A percentile compares a stretch with the other conserved stretches of the same genome.
Evolutionary conservation across 2,113 vertebrate genomes (phyloP).

Genomic region (Laticauda laticaudata): DNA sequence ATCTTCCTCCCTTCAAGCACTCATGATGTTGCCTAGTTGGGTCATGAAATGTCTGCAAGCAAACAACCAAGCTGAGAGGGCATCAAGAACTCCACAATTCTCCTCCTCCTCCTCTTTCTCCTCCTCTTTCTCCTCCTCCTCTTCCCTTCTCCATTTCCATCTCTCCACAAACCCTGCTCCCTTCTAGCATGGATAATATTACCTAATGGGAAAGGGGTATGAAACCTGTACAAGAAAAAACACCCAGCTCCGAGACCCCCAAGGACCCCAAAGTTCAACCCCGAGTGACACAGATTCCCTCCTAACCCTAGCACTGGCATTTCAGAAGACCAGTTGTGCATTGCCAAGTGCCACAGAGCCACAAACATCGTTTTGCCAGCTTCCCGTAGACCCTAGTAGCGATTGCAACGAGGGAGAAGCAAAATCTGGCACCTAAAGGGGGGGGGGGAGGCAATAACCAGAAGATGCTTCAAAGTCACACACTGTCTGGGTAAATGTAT

Average conservation of each 20-base stretch:
- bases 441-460: too few relatives aligned
- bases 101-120: not conserved
- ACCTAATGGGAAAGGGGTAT: not conserved
- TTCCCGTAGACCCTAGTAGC: too few relatives aligned
- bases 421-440: not conserved
- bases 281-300: not conserved
- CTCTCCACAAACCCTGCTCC: not conserved
- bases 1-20: not conserved
- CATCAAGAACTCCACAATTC: not conserved
- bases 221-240: not conserved
- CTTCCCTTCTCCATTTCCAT: not conserved
- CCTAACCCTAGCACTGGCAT: not conserved
- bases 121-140: not conserved
- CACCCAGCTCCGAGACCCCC: not conserved
- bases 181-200: not conserved
- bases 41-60: not conserved
- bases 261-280: not conserved
- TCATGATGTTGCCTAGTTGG: not conserved
- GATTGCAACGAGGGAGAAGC: not conserved
- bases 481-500: not conserved
- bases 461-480: not conserved
- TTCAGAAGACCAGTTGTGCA: not conserved
- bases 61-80: not conserved
- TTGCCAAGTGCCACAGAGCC: not conserved
- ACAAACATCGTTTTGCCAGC: too few relatives aligned